Conservation (phyloP, 2,797 vertebrate genomes). For the Squalus acanthias region DNA sequence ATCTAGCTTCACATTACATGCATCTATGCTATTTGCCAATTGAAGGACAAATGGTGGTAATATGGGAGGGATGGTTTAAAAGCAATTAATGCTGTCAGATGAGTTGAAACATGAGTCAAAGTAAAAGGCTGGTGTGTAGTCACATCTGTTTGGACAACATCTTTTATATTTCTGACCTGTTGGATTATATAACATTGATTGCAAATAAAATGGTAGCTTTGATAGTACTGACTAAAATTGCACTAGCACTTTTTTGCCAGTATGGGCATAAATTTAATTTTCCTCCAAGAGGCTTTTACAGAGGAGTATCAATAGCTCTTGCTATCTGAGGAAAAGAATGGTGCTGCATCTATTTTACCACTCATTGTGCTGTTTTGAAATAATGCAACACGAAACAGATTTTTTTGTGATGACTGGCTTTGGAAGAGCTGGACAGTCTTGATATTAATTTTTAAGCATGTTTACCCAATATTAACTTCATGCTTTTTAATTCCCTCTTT, state of each 20-base stretch:
- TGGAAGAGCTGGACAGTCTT: not conserved
- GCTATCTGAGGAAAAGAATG: not conserved
- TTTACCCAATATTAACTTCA: not conserved
- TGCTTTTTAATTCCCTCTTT: not conserved
- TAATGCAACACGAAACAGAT: not conserved
- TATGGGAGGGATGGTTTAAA: not conserved
- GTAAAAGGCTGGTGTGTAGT: not conserved
- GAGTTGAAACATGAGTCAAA: not conserved
- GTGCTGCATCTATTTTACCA: not conserved
- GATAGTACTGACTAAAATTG: not conserved
- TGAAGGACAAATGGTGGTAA: not conserved
- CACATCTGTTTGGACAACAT: not conserved
- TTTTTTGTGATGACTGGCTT: not conserved
- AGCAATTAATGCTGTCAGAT: constrained; percentile 1
- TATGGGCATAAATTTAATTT: not conserved
- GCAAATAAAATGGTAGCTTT: not conserved
- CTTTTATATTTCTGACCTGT: not conserved
- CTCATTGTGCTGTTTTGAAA: not conserved
- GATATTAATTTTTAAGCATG: not conserved
- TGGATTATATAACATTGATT: not conserved
- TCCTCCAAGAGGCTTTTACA: not conserved
- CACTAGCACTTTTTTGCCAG: not conserved
- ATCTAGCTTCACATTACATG: not conserved
- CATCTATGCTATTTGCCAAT: not conserved
- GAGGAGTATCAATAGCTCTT: not conserved